A percentile compares a stretch with the other conserved stretches of the same genome.
Conservation (phyloP, 2,797 vertebrate genomes). For the Alcedo atthis region DNA sequence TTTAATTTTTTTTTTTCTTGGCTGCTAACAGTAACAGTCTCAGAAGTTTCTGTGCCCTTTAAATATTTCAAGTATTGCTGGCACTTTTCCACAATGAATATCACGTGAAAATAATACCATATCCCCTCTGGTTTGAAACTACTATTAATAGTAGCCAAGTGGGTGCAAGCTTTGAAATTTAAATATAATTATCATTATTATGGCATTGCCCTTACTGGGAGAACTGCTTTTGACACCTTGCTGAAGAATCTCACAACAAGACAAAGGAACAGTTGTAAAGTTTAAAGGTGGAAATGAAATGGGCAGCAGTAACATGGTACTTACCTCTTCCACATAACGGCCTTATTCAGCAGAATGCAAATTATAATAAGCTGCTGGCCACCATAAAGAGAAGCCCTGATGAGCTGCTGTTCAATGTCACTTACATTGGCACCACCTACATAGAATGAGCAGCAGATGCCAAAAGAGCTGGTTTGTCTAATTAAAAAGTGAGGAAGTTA, state of each 20-base stretch:
- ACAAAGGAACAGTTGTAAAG: background rate
- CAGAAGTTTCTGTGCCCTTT: background rate
- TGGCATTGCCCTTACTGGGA: background rate
- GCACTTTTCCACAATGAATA: background rate
- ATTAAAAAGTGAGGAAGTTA: background rate
- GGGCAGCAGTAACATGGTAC: background rate
- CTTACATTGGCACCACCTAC: background rate
- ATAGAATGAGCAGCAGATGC: background rate
- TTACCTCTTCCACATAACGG: background rate
- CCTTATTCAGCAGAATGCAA: background rate
- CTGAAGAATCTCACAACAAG: background rate
- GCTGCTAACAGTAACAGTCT: background rate
- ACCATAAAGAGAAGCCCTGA: background rate
- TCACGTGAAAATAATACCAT: background rate
- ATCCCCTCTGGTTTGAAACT: background rate
- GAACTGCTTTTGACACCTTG: background rate
- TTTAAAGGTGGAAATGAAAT: background rate
- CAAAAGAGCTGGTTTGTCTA: background rate
- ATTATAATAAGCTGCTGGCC: background rate
- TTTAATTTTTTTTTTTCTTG: background rate
- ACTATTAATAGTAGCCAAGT: background rate
- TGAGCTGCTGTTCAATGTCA: background rate
- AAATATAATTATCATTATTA: background rate
- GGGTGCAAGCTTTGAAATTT: background rate
- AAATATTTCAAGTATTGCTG: background rate